Base-by-base conservation (phyloP, 2,888 invertebrate species). In the Mantis religiosa region DNA sequence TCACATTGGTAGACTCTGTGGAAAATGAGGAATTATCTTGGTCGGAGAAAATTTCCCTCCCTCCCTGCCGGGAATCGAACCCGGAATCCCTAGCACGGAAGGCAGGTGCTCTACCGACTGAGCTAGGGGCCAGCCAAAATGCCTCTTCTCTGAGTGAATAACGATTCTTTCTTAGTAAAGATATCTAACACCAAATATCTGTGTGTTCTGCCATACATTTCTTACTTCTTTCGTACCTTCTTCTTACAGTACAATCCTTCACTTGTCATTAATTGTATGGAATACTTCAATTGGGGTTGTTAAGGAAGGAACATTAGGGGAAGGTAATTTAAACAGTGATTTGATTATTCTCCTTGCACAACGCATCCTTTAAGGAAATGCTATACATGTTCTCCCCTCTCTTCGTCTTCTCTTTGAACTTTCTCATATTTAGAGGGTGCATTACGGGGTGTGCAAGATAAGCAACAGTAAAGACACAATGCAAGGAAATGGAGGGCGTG, bases 391-490 rank as follows among this genome's bases (percentile, higher is more conserved):
- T 0, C 14, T n/a, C 30, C 28, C 30, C n/a, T 30, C 82, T 27
- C 81, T 25, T n/a, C 34, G 25, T 34, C n/a, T 82, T 87, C 8
- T 34, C 82, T 82, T 34, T 81, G 86, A 86, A 30, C 28, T n/a
- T 30, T 82, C 87, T 87, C 87, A 87, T 87, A 82, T 87, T 82
- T 87, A 87, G 54, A 41, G 87, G 82, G 82, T 87, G 34, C 34
- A 82, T 87, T 87, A 87, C 82, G 81, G 87, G 82, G 87, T 30
- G 82, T 87, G 20, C 82, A 34, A 87, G 87, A 87, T 87, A 87
- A 87, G 87, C 87, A 87, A 87, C 87, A 41, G 82, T 41, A 86
- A 85, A 87, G 87, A 87, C 82, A 87, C 87, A 87, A 87, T 87
- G 82, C 30, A 82, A 87, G 87, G 87, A 87, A 87, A 87, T 87